These are phyloP conservation scores for Dynastes tityus DNA, from an alignment of 2,888 invertebrate genomes.

Conservation along the genomic window DNA sequence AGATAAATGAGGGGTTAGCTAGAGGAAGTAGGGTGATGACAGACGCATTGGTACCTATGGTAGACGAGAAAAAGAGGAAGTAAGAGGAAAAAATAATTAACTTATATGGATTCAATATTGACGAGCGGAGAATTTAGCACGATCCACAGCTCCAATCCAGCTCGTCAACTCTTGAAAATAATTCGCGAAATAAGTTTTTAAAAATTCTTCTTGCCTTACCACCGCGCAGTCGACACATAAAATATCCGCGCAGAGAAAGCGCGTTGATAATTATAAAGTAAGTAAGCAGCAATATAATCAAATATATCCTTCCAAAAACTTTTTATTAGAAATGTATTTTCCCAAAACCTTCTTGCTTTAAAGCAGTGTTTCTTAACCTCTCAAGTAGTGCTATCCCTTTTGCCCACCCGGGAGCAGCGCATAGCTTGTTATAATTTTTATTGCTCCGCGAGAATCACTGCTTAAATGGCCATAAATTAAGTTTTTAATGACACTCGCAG, in stretches of 20 bases:
- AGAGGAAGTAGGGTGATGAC: neutral
- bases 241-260: neutral
- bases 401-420: too few relatives aligned
- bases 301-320: too few relatives aligned
- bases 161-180: constrained; percentile 31
- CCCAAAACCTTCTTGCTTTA: too few relatives aligned
- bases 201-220: neutral
- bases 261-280: neutral
- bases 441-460: too few relatives aligned
- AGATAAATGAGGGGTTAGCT: neutral
- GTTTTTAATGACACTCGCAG: too few relatives aligned
- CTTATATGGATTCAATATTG: constrained; percentile 44
- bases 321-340: too few relatives aligned
- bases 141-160: constrained; percentile 9
- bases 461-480: too few relatives aligned
- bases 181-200: constrained; percentile 22
- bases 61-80: constrained; percentile 10
- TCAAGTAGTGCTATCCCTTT: too few relatives aligned
- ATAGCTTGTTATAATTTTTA: too few relatives aligned
- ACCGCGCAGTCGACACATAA: constrained; percentile 3
- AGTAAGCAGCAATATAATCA: too few relatives aligned
- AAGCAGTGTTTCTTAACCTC: too few relatives aligned
- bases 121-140: constrained; percentile 25
- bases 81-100: constrained; percentile 44
- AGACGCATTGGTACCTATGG: neutral